A percentile compares a stretch with the other conserved stretches of the same genome.
phyloP scores from a whole-genome alignment of 1,140 invertebrate species.

The Oryzaephilus surinamensis region DNA sequence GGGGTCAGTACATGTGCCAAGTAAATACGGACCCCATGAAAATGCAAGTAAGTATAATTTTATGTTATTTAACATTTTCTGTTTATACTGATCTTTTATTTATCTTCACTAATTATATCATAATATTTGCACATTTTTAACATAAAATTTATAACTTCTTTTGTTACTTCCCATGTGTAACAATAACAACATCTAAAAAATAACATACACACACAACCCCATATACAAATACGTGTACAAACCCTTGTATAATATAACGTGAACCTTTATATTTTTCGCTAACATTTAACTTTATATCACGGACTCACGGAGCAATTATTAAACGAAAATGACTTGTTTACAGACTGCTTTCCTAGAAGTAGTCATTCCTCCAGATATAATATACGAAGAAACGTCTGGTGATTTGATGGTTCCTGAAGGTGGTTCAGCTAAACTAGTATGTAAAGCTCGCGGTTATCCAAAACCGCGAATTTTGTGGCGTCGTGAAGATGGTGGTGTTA shows the following conservation, averaged over 20 bases:
- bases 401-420: slow-evolving; percentile 88
- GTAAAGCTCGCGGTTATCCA: slow-evolving; percentile 75
- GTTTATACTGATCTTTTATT: too few relatives aligned
- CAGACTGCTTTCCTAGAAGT: slow-evolving; percentile 78
- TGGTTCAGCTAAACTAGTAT: slow-evolving; percentile 74
- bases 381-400: slow-evolving; percentile 76
- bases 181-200: too few relatives aligned
- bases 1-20: slow-evolving; percentile 86
- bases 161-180: not conserved
- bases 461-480: slow-evolving; percentile 77
- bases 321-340: not conserved
- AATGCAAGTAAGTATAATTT: slow-evolving; percentile 57
- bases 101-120: too few relatives aligned
- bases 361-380: slow-evolving; percentile 83
- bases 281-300: not conserved
- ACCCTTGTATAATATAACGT: not conserved
- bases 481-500: slow-evolving; percentile 73
- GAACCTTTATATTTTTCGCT: not conserved
- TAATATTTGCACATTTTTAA: too few relatives aligned
- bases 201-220: too few relatives aligned
- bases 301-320: not conserved
- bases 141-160: not conserved
- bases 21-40: slow-evolving; percentile 91
- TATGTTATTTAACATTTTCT: slow-evolving; percentile 2
- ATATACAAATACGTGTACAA: too few relatives aligned